A percentile compares a stretch with the other conserved stretches of the same genome.
Evolutionary conservation across 2,113 vertebrate genomes (phyloP).

Genomic region (Leptobrachium leishanense): DNA sequence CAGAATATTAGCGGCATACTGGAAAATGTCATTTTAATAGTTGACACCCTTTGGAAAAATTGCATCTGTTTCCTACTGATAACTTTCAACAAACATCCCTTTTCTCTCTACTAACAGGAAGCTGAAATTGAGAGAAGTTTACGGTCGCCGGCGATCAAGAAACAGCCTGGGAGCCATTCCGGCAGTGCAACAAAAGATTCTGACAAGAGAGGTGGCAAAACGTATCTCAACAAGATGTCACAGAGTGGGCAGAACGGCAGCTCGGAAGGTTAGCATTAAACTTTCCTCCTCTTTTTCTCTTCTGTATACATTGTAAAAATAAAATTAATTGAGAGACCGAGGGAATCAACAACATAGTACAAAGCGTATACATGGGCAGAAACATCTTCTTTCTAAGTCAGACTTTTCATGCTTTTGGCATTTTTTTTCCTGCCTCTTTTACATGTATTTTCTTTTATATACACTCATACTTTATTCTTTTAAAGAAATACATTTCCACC

Average conservation of each 20-base stretch:
- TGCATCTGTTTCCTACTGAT: conserved; percentile 55
- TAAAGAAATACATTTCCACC: too few relatives aligned
- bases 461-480: too few relatives aligned
- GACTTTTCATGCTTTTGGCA: too few relatives aligned
- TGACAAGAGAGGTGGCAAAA: conserved; percentile 61
- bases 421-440: too few relatives aligned
- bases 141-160: conserved; percentile 57
- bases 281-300: conserved; percentile 39
- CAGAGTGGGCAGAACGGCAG: conserved; percentile 54
- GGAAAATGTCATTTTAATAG: conserved; percentile 46
- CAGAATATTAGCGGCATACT: conserved; percentile 48
- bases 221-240: conserved; percentile 67
- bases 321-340: not conserved
- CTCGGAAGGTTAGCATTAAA: conserved; percentile 64
- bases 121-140: conserved; percentile 63
- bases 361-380: too few relatives aligned
- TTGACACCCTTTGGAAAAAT: conserved; percentile 33
- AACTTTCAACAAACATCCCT: conserved; percentile 58
- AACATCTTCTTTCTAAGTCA: too few relatives aligned
- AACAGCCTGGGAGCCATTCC: conserved; percentile 56
- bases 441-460: too few relatives aligned
- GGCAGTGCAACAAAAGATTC: conserved; percentile 54
- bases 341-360: not conserved
- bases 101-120: conserved; percentile 71
- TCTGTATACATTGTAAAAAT: conserved; percentile 7